These are phyloP conservation scores for Hypanus sabinus DNA, from an alignment of 2,113 vertebrate species.

Conservation along the genomic window DNA sequence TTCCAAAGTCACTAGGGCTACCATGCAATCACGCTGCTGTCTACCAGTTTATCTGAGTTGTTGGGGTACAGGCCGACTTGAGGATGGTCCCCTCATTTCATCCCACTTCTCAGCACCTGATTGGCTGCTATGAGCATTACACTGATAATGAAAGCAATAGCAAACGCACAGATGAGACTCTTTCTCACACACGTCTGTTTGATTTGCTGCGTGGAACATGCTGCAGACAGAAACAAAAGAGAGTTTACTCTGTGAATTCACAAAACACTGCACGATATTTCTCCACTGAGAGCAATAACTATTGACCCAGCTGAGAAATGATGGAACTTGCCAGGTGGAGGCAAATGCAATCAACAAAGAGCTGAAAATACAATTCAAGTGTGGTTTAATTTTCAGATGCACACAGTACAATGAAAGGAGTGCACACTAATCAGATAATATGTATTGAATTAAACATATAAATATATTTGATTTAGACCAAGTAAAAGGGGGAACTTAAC, in stretches of 20 bases:
- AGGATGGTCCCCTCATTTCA: constrained; percentile 66
- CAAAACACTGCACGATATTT: not conserved
- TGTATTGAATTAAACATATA: not conserved
- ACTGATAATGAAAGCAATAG: constrained; percentile 96
- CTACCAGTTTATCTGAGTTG: constrained; percentile 1
- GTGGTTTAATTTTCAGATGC: not conserved
- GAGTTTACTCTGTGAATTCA: not conserved
- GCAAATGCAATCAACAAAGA: too few species aligned
- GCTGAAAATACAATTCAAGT: not conserved
- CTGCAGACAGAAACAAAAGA: constrained; percentile 52
- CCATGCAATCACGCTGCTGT: constrained; percentile 11
- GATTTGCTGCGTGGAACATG: constrained; percentile 92
- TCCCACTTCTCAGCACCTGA: constrained; percentile 92
- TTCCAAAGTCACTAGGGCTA: not conserved
- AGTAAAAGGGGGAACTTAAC: not conserved
- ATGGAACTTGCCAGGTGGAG: not conserved
- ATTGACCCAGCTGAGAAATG: not conserved
- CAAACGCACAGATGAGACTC: constrained; percentile 93
- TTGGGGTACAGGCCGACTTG: not conserved
- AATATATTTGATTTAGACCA: not conserved
- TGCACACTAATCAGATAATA: not conserved
- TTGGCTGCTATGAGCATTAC: constrained; percentile 97
- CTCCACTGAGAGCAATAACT: not conserved
- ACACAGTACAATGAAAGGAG: not conserved
- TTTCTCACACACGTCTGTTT: constrained; percentile 94